Evolutionary conservation across 2,797 vertebrate species (phyloP).

Genomic region (Gymnodraco acuticeps): DNA sequence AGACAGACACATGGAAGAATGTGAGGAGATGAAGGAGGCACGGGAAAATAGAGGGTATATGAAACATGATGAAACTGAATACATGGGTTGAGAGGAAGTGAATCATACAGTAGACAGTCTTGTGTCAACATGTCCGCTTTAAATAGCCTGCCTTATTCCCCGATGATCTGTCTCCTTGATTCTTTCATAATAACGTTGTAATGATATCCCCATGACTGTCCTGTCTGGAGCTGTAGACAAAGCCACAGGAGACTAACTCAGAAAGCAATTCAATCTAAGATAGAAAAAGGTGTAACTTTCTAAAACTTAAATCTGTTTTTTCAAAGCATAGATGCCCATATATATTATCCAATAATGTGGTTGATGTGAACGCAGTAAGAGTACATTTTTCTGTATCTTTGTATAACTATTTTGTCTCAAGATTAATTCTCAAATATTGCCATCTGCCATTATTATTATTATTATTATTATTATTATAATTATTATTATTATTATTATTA

Average conservation of each 20-base stretch:
- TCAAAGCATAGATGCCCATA: too few relatives aligned
- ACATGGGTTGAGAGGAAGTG: not conserved
- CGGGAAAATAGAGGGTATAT: not conserved
- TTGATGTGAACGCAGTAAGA: too few relatives aligned
- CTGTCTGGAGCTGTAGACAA: conserved; percentile 7
- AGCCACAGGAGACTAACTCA: not conserved
- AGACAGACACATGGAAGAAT: not conserved
- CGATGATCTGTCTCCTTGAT: not conserved
- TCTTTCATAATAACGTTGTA: conserved; percentile 4
- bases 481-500: too few relatives aligned
- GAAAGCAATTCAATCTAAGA: too few relatives aligned
- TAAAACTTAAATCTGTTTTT: too few relatives aligned
- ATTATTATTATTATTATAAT: too few relatives aligned
- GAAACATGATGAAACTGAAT: conserved; percentile 9
- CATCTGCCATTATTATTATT: too few relatives aligned
- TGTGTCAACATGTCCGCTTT: conserved; percentile 10
- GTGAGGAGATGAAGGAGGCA: not conserved
- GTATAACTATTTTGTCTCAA: too few relatives aligned
- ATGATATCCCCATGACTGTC: conserved; percentile 1
- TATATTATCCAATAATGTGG: too few relatives aligned
- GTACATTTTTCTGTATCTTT: too few relatives aligned
- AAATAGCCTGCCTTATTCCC: conserved; percentile 9
- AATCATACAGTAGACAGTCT: conserved; percentile 1
- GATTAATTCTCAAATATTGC: too few relatives aligned
- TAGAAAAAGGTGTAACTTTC: too few relatives aligned